Evolutionary conservation across 2,797 vertebrate genomes (phyloP).

Genomic region (Sebastolobus alascanus): DNA sequence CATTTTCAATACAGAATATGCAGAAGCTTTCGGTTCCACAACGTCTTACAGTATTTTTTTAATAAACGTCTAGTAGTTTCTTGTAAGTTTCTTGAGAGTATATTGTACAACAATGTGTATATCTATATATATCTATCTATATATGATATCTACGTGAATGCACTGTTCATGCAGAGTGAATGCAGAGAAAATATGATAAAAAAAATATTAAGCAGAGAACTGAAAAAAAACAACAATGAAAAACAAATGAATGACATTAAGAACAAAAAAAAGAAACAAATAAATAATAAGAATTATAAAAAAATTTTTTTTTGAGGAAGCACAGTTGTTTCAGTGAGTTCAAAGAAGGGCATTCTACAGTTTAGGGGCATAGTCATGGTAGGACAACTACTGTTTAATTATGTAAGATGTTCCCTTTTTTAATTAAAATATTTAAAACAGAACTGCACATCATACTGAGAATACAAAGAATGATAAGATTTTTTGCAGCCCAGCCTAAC

Average conservation of each 20-base stretch:
- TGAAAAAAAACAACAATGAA: not conserved
- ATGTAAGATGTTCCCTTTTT: not conserved
- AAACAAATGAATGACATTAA: no score
- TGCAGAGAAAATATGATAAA: not conserved
- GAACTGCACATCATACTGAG: not conserved
- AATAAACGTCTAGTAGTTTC: not conserved
- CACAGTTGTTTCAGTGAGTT: not conserved
- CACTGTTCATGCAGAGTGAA: no score
- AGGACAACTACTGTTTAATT: not conserved
- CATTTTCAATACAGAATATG: not conserved
- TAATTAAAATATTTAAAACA: not conserved
- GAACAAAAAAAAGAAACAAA: not conserved
- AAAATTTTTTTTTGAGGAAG: not conserved
- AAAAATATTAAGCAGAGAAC: not conserved
- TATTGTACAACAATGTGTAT: not conserved
- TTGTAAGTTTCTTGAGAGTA: no score
- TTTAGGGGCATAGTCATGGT: not conserved
- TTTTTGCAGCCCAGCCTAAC: not conserved
- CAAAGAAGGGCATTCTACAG: not conserved
- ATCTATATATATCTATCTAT: no score
- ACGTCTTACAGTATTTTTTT: not conserved
- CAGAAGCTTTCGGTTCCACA: not conserved
- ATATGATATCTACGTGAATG: not conserved
- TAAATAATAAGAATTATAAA: not conserved
- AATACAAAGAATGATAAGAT: not conserved